Percentiles rank a stretch among this genome's conserved stretches.
phyloP scores from a whole-genome alignment of 2,797 vertebrate genomes.

The Ptychobarbus kaznakovi region DNA sequence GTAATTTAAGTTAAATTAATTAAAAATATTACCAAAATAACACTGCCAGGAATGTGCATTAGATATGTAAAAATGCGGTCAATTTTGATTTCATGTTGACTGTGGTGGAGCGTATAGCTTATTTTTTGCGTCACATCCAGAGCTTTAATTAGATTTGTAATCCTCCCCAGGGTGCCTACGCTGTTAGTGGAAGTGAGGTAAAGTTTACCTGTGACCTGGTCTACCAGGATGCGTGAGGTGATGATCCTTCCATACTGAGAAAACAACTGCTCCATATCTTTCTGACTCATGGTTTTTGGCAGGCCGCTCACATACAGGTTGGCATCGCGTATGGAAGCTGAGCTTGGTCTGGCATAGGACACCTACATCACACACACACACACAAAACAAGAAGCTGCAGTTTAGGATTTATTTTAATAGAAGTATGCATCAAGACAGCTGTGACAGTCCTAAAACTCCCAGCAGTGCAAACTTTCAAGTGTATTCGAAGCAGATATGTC shows the following conservation, averaged over 20 bases:
- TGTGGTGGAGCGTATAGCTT: conserved; percentile 3
- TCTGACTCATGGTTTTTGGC: conserved; percentile 96
- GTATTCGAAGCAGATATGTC: conserved; percentile 49
- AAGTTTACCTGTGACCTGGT: conserved; percentile 88
- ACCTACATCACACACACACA: conserved; percentile 74
- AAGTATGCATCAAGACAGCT: conserved; percentile 43
- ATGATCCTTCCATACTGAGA: conserved; percentile 96
- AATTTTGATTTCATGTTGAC: neutral
- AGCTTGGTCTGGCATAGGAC: conserved; percentile 94
- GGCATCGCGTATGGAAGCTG: conserved; percentile 94
- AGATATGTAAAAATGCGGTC: neutral
- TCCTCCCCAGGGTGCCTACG: conserved; percentile 6
- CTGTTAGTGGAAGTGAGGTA: conserved; percentile 52
- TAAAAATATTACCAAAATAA: neutral
- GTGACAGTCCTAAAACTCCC: conserved; percentile 47
- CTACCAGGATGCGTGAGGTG: conserved; percentile 94
- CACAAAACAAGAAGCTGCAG: conserved; percentile 5
- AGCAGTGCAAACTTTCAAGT: conserved; percentile 60
- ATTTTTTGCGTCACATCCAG: conserved; percentile 10
- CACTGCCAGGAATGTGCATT: neutral
- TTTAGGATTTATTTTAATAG: conserved; percentile 39
- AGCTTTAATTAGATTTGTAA: conserved; percentile 20
- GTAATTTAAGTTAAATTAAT: neutral
- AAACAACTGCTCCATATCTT: conserved; percentile 97
- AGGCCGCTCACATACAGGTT: conserved; percentile 96